A percentile compares a stretch with the other conserved stretches of the same genome.
These are phyloP conservation scores for Drosophila albomicans DNA, from an alignment of 1,140 invertebrate genomes.

Conservation along the genomic window DNA sequence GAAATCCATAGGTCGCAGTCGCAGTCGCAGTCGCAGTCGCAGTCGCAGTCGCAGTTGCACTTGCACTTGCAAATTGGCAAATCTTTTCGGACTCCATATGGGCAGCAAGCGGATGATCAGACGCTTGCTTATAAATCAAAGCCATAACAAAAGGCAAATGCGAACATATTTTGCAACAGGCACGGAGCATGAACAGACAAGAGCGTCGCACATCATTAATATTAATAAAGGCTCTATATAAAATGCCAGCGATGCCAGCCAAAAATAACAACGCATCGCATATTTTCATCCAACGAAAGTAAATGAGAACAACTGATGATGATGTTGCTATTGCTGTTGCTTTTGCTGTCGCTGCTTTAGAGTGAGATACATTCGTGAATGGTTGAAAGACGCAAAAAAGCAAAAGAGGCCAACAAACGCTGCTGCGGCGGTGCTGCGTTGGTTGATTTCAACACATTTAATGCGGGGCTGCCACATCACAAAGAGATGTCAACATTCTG, in stretches of 20 bases:
- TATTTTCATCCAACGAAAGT: constrained; percentile 48
- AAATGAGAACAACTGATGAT: constrained; percentile 43
- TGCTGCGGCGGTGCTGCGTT: background rate
- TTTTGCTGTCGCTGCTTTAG: background rate
- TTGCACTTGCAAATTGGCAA: constrained; percentile 21
- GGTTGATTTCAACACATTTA: constrained; percentile 40
- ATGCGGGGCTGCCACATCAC: constrained; percentile 46
- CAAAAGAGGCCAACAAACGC: constrained; percentile 52
- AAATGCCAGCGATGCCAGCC: constrained; percentile 59
- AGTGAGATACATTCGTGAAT: constrained; percentile 23
- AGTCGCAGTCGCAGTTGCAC: background rate
- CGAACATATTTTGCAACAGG: constrained; percentile 59
- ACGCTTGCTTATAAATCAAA: constrained; percentile 4
- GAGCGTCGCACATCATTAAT: constrained; percentile 73
- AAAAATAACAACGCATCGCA: constrained; percentile 60
- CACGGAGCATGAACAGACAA: constrained; percentile 37
- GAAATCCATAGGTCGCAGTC: background rate
- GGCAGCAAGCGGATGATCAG: constrained; percentile 28
- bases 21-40: too few species aligned
- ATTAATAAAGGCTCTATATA: constrained; percentile 76
- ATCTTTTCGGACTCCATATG: constrained; percentile 9
- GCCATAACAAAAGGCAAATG: constrained; percentile 13
- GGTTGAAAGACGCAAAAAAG: constrained; percentile 26
- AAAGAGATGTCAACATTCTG: constrained; percentile 62
- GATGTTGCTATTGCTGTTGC: background rate